These are phyloP conservation scores for Characodon lateralis DNA, from an alignment of 2,797 vertebrate genomes.

Conservation along the genomic window DNA sequence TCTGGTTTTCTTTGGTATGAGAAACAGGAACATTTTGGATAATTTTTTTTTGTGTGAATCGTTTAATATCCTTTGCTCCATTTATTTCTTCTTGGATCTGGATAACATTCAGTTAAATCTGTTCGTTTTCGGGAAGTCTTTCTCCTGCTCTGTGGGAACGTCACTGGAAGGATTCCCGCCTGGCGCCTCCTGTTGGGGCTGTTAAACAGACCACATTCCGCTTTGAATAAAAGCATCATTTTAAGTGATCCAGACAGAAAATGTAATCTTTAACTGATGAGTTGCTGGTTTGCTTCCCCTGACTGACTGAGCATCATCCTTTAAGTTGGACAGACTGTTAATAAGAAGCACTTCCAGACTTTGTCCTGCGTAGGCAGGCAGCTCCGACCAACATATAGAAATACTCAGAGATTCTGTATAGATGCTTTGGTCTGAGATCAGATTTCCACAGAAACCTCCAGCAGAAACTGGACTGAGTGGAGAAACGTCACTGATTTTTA, in stretches of 20 bases:
- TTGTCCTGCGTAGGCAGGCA: not conserved
- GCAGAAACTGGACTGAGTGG: not conserved
- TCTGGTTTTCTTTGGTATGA: conserved; percentile 32
- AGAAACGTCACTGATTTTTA: not conserved
- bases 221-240: conserved; percentile 5
- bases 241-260: not conserved
- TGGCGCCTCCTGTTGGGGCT: no score
- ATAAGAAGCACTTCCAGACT: not conserved
- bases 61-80: not conserved
- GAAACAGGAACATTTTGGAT: not conserved
- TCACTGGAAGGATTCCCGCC: not conserved
- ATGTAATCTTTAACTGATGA: not conserved
- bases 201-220: not conserved
- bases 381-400: not conserved
- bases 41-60: not conserved
- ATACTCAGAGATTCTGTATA: no score
- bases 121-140: not conserved
- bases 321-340: not conserved
- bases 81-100: not conserved
- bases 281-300: not conserved
- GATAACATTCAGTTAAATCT: not conserved
- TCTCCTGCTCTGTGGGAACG: not conserved
- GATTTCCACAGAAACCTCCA: not conserved
- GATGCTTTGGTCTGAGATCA: not conserved
- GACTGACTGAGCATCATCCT: no score